Base-by-base conservation (phyloP, 2,113 vertebrate species). In the Notothenia rossii region DNA sequence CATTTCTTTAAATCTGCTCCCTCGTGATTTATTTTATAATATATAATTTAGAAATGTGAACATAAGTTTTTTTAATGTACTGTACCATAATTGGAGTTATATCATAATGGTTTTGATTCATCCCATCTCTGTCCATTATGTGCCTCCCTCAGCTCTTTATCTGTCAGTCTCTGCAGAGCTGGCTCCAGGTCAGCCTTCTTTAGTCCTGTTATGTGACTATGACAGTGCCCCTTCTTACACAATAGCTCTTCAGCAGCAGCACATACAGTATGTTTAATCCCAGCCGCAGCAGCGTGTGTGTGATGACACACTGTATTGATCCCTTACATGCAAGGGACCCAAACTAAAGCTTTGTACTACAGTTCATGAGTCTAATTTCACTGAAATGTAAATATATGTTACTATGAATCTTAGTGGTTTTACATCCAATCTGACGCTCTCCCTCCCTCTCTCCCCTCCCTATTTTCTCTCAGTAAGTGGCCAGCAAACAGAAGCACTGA, bases 221-320 rank as follows among this genome's bases (percentile, higher is more conserved):
- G 87, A 87, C 80, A 68, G 65, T 67, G 70, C 63, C 81, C 85
- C 36, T 71, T 86, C 67, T 92, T 89, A 91, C 86, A 72, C 85
- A 92, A 92, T 62, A 82, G 78, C 77, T 81, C 85, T 90, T 90
- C 88, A 55, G 69, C 43, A 58, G 55, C 58, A 45, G 78, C 68
- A 61, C 55, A 54, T 45, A 45, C 63, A 51, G 67, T 22, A 3
- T 59, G 33, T 74, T 69, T 46, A 58, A 58, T 58, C 62, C 10
- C 5, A 49, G 58, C 48, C 22, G 60, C 20, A 70, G 43, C 64
- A 29, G 13, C 13, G 0, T 0, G 1, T 45, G 33, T 54, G 43
- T 60, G 29, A 56, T 29, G 3, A 29, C 29, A 29, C 29, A 22
- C 29, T 5, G 20, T 71, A 62, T 72, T 69, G 68, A 77, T 66